Conservation (phyloP, 2,113 vertebrate species). For the Cacatua alba region DNA sequence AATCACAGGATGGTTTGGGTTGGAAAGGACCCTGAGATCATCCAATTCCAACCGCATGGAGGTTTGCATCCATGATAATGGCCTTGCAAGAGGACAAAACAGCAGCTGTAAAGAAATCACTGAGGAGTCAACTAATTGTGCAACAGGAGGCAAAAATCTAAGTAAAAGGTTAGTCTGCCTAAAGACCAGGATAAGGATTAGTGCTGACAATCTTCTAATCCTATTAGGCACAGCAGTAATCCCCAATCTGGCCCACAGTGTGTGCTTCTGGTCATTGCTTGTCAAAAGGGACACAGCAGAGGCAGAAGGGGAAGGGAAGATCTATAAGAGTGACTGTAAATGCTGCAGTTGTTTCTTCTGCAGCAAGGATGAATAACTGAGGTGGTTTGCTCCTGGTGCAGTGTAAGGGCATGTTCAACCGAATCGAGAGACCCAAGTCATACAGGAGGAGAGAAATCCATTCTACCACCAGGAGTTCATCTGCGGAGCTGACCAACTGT, state of each 20-base stretch:
- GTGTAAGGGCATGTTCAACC: not conserved
- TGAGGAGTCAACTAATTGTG: slow-evolving; percentile 7
- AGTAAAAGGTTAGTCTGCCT: slow-evolving; percentile 50
- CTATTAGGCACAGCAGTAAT: slow-evolving; percentile 30
- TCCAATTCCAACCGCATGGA: not conserved
- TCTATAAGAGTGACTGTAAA: not conserved
- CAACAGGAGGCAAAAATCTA: slow-evolving; percentile 47
- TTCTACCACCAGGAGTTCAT: not conserved
- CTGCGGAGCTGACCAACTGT: not conserved
- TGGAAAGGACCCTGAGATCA: not conserved
- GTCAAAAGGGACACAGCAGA: accelerated
- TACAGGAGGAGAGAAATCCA: not conserved
- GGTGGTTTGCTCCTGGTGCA: not conserved
- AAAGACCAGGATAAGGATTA: slow-evolving; percentile 39
- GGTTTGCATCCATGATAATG: not conserved
- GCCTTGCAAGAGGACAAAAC: not conserved
- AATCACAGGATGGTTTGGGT: not conserved
- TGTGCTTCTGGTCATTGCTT: not conserved
- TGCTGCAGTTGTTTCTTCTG: not conserved
- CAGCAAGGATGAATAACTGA: not conserved
- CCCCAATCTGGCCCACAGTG: not conserved
- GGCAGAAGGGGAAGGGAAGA: not conserved
- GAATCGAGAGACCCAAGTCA: not conserved
- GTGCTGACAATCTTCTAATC: slow-evolving; percentile 45
- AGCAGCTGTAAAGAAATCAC: slow-evolving; percentile 8